Conservation (phyloP, 2,888 invertebrate genomes). For the Conops quadrifasciatus region DNA sequence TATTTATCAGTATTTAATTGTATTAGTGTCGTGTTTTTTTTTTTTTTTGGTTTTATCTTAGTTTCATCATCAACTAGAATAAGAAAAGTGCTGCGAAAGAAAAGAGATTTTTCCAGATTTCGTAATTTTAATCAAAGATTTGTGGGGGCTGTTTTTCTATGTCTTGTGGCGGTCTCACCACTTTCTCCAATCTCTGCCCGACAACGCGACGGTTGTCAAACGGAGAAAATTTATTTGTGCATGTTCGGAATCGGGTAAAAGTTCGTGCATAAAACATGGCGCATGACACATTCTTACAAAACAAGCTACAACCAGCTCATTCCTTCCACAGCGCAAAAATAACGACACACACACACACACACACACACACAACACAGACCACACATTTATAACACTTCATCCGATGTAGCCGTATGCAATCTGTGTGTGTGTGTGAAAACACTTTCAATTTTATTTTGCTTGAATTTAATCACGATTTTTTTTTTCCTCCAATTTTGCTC, state of each 20-base stretch:
- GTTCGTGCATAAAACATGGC: constrained; percentile 46
- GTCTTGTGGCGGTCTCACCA: too few relatives aligned
- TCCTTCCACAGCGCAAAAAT: constrained; percentile 48
- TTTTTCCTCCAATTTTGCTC: constrained; percentile 20
- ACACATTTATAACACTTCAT: constrained; percentile 4
- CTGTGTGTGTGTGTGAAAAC: constrained; percentile 16
- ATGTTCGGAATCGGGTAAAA: constrained; percentile 43
- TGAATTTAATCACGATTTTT: constrained; percentile 15
- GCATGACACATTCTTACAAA: constrained; percentile 44
- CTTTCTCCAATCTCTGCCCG: too few relatives aligned
- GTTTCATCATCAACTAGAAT: too few relatives aligned
- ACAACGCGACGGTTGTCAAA: constrained; percentile 25
- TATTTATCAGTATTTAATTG: too few relatives aligned
- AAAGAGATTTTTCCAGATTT: too few relatives aligned
- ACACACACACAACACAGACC: not conserved
- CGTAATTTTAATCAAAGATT: too few relatives aligned
- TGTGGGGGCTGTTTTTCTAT: too few relatives aligned
- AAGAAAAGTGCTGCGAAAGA: too few relatives aligned
- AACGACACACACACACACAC: constrained; percentile 24
- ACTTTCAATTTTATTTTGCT: constrained; percentile 44
- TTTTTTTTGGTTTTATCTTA: not conserved
- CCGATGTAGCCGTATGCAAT: not conserved
- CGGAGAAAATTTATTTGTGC: constrained; percentile 56
- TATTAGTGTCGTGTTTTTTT: too few relatives aligned
- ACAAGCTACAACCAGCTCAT: too few relatives aligned